Evolutionary conservation across 2,888 invertebrate genomes (phyloP).

Genomic region (Pterostichus niger): DNA sequence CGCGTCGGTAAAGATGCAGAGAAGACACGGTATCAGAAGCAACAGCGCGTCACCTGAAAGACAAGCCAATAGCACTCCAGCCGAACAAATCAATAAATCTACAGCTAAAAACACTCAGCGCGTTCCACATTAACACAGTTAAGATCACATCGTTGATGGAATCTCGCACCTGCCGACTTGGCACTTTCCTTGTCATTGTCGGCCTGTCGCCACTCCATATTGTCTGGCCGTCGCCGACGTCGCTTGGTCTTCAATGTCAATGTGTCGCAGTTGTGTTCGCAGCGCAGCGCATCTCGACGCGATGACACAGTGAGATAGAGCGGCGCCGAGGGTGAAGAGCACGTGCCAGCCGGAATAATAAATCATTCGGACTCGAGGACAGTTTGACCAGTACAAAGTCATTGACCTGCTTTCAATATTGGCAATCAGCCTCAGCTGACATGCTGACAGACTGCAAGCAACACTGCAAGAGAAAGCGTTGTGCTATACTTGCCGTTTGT

Average conservation of each 20-base stretch:
- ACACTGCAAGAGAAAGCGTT: background rate
- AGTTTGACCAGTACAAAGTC: conserved; percentile 24
- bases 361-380: conserved; percentile 45
- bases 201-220: conserved; percentile 28
- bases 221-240: conserved; percentile 2
- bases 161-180: conserved; percentile 58
- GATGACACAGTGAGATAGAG: conserved; percentile 63
- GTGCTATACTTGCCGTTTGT: background rate
- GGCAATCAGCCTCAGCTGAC: background rate
- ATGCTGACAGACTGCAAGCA: background rate
- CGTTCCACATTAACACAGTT: conserved; percentile 54
- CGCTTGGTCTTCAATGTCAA: conserved; percentile 32
- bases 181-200: conserved; percentile 49
- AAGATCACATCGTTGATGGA: conserved; percentile 53
- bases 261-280: conserved; percentile 20
- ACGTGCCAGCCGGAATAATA: conserved; percentile 48
- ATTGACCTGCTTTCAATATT: conserved; percentile 6
- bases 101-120: conserved; percentile 59
- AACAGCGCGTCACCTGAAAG: conserved; percentile 20
- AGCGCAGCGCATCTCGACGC: conserved; percentile 16
- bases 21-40: background rate
- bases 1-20: too few relatives aligned
- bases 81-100: conserved; percentile 59
- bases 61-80: conserved; percentile 18
- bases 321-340: conserved; percentile 44